A percentile compares a stretch with the other conserved stretches of the same genome.
Evolutionary conservation across 2,888 invertebrate species (phyloP).

Genomic region (Synanthedon andrenaeformis): DNA sequence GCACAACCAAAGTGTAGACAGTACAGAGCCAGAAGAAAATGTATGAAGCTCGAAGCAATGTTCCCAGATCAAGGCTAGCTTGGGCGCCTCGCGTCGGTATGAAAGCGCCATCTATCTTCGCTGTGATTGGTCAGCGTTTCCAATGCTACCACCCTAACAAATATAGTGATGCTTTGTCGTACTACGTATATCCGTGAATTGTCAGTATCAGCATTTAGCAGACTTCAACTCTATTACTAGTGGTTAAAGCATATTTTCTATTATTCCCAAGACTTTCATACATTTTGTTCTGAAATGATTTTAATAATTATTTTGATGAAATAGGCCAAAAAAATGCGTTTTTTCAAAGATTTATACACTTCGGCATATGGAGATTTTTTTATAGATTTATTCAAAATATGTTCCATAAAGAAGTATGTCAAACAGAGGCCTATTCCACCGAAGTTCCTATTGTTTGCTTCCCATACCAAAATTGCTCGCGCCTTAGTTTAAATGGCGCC

Average conservation of each 20-base stretch:
- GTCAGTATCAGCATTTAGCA: conserved; percentile 8
- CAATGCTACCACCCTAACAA: conserved; percentile 42
- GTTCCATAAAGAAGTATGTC: conserved; percentile 58
- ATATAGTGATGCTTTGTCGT: conserved; percentile 34
- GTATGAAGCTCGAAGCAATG: conserved; percentile 70
- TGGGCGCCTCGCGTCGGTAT: conserved; percentile 63
- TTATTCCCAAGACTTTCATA: conserved; percentile 26
- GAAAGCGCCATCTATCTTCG: conserved; percentile 54
- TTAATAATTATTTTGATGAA: conserved; percentile 32
- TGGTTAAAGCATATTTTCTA: conserved; percentile 14
- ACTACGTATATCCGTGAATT: conserved; percentile 67
- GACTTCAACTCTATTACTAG: conserved; percentile 19
- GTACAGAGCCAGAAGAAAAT: conserved; percentile 71
- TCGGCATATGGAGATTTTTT: conserved; percentile 28
- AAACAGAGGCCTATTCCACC: conserved; percentile 55
- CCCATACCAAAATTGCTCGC: conserved; percentile 58
- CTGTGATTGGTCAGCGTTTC: conserved; percentile 42
- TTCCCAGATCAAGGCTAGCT: conserved; percentile 66
- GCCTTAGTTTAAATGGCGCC: conserved; percentile 66
- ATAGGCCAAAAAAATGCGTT: conserved; percentile 24
- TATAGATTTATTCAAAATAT: conserved; percentile 22
- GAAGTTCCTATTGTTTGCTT: conserved; percentile 41
- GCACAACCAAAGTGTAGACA: conserved; percentile 69
- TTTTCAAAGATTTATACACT: conserved; percentile 19
- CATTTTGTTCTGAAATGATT: conserved; percentile 52